phyloP scores from a whole-genome alignment of 2,888 invertebrate genomes.

The Notodonta dromedarius region DNA sequence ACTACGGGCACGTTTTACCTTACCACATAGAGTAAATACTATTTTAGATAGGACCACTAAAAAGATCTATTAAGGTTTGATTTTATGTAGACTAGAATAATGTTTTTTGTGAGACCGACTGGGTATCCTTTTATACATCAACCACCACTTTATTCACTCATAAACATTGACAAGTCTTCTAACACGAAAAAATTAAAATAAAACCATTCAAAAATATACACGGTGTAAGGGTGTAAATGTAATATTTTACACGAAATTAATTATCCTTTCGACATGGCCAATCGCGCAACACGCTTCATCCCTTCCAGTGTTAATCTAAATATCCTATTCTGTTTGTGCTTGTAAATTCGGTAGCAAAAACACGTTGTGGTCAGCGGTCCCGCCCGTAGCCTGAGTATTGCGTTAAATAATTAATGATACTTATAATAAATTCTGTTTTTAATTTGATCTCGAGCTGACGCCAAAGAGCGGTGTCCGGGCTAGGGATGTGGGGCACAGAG shows the following conservation, averaged over 20 bases:
- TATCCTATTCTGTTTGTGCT: conserved; percentile 76
- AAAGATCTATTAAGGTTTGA: too few species aligned
- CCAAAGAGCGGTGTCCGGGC: conserved; percentile 42
- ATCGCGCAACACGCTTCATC: conserved; percentile 43
- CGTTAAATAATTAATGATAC: conserved; percentile 77
- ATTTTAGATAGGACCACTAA: too few species aligned
- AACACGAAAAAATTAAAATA: conserved; percentile 14
- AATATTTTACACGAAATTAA: conserved; percentile 58
- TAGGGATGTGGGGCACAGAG: conserved; percentile 19
- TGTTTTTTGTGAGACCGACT: too few species aligned
- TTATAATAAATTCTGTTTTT: conserved; percentile 82
- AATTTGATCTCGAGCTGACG: conserved; percentile 68
- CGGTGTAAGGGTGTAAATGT: conserved; percentile 26
- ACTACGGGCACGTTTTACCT: too few species aligned
- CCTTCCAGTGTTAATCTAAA: conserved; percentile 71
- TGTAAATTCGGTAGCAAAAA: conserved; percentile 67
- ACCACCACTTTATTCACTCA: too few species aligned
- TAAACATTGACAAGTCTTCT: too few species aligned
- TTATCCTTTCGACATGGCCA: conserved; percentile 54
- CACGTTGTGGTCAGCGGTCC: conserved; percentile 64
- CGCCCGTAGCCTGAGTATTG: conserved; percentile 54
- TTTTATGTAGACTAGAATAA: too few species aligned
- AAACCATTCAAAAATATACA: conserved; percentile 16
- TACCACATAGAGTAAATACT: too few species aligned
- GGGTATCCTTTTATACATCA: too few species aligned